Percentiles rank a stretch among this genome's conserved stretches.
phyloP scores from a whole-genome alignment of 2,797 vertebrate genomes.

The Enteromius treurensis region DNA sequence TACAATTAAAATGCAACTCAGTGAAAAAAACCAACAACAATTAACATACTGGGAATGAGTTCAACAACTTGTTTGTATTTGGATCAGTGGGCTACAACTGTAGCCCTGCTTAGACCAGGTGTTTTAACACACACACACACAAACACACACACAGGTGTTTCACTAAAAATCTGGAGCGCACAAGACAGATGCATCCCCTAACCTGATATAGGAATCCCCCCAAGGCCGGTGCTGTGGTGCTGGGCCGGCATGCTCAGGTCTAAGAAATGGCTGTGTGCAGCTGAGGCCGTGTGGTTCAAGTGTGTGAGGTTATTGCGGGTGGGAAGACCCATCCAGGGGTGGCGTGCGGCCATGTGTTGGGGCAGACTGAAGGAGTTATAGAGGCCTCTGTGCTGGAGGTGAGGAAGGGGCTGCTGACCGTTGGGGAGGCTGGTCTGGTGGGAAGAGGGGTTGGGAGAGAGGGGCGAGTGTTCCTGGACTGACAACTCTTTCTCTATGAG shows the following conservation, averaged over 20 bases:
- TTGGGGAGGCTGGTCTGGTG: conserved; percentile 68
- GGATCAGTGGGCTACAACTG: conserved; percentile 50
- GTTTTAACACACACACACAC: conserved; percentile 29
- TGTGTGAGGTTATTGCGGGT: conserved; percentile 95
- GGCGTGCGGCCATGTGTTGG: conserved; percentile 80
- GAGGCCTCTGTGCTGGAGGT: conserved; percentile 94
- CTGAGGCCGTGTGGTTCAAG: conserved; percentile 98
- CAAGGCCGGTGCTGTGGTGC: conserved; percentile 94
- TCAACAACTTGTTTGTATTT: conserved; percentile 12
- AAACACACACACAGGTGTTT: conserved; percentile 22
- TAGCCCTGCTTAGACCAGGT: conserved; percentile 28
- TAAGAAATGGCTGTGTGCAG: conserved; percentile 98
- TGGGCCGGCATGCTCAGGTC: conserved; percentile 96
- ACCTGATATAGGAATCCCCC: conserved; percentile 99
- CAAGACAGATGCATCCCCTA: conserved; percentile 66
- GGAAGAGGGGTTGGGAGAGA: conserved; percentile 83
- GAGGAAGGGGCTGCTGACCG: conserved; percentile 88
- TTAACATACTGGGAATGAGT: not conserved
- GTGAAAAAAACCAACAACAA: not conserved
- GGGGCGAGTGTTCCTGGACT: conserved; percentile 90
- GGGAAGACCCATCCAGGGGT: conserved; percentile 95
- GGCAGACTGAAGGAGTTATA: conserved; percentile 98
- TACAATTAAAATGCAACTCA: not conserved
- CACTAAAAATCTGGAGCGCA: conserved; percentile 44
- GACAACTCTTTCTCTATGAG: conserved; percentile 99